Evolutionary conservation across 2,113 vertebrate genomes (phyloP).

Genomic region (Malurus cyaneus): DNA sequence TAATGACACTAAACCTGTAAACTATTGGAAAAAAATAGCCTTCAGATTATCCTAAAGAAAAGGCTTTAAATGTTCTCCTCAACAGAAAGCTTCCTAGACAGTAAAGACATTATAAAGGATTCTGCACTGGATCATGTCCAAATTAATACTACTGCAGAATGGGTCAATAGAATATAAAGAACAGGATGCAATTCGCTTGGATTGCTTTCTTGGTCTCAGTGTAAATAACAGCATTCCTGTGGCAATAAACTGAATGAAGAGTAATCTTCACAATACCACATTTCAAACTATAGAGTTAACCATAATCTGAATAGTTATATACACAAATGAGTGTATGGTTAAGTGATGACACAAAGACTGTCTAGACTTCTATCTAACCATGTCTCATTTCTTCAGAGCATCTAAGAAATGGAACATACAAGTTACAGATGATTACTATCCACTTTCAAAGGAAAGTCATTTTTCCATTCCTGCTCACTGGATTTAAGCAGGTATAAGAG

Average conservation of each 20-base stretch:
- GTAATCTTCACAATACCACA: neutral
- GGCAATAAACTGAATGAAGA: neutral
- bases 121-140: neutral
- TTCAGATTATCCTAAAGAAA: neutral
- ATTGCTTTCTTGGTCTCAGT: neutral
- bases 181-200: neutral
- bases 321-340: neutral
- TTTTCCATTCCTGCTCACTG: neutral
- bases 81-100: neutral
- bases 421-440: neutral
- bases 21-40: neutral
- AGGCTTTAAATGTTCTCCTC: neutral
- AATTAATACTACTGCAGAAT: neutral
- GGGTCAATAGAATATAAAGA: neutral
- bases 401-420: neutral
- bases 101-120: neutral
- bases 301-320: neutral
- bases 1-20: neutral
- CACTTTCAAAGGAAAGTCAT: neutral
- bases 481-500: neutral
- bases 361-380: neutral
- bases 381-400: neutral
- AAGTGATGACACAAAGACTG: neutral
- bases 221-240: neutral
- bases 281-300: neutral